Evolutionary conservation across 1,140 invertebrate species (phyloP).

Genomic region (Sipha flava): DNA sequence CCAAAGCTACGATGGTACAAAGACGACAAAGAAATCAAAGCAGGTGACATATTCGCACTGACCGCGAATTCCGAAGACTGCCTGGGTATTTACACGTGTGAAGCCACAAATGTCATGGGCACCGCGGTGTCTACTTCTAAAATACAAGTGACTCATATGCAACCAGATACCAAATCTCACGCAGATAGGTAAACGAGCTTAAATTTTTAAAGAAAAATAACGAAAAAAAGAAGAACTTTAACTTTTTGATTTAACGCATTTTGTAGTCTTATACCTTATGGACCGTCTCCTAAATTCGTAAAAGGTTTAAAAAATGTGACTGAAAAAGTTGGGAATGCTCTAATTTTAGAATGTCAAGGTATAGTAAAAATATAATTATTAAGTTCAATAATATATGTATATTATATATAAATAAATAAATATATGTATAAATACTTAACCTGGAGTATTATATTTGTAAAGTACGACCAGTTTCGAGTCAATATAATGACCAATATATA

Average conservation of each 20-base stretch:
- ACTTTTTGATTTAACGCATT: background rate
- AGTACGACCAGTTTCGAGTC: too few species aligned
- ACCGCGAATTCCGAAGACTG: slow-evolving; percentile 71
- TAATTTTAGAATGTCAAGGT: slow-evolving; percentile 65
- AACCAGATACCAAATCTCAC: background rate
- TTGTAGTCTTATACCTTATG: slow-evolving; percentile 44
- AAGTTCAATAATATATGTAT: too few species aligned
- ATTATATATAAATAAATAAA: too few species aligned
- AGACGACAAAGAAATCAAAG: slow-evolving; percentile 75
- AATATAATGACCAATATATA: too few species aligned
- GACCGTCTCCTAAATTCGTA: slow-evolving; percentile 65
- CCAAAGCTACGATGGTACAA: slow-evolving; percentile 73
- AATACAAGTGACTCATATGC: slow-evolving; percentile 49
- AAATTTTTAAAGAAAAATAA: background rate
- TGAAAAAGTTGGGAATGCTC: slow-evolving; percentile 63
- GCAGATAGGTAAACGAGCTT: background rate
- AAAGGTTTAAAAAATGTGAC: slow-evolving; percentile 60
- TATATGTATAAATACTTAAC: too few species aligned
- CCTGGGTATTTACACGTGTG: slow-evolving; percentile 73
- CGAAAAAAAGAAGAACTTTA: background rate
- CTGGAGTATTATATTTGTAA: too few species aligned
- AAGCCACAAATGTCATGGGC: slow-evolving; percentile 81
- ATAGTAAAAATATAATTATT: slow-evolving; percentile 37
- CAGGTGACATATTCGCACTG: slow-evolving; percentile 76
- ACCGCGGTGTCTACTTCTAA: slow-evolving; percentile 68